These are phyloP conservation scores for Centropristis striata DNA, from an alignment of 2,113 vertebrate genomes.

Conservation along the genomic window DNA sequence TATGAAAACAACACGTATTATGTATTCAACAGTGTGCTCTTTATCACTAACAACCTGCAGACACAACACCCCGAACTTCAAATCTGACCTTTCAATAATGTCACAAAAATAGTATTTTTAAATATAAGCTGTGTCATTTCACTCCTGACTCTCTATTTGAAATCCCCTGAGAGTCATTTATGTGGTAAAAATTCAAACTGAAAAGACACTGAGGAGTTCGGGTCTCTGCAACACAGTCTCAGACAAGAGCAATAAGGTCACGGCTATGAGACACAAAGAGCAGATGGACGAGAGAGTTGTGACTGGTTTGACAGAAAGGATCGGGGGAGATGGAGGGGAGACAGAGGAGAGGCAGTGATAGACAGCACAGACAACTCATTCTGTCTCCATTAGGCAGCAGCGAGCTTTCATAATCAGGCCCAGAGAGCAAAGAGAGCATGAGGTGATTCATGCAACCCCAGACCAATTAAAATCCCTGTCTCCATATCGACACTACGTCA, in stretches of 20 bases:
- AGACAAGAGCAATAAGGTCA: conserved; percentile 53
- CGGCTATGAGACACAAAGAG: conserved; percentile 41
- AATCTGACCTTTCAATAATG: conserved; percentile 19
- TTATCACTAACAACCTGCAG: neutral
- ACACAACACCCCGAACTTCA: neutral
- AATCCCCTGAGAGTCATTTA: neutral
- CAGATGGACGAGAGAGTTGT: conserved; percentile 46
- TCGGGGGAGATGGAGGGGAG: conserved; percentile 23
- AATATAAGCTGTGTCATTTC: neutral
- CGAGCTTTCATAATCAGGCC: conserved; percentile 61
- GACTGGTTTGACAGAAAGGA: conserved; percentile 45
- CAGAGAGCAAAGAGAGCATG: conserved; percentile 59
- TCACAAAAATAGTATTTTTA: neutral
- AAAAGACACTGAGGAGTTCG: neutral
- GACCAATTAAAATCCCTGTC: conserved; percentile 63
- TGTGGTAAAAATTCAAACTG: neutral
- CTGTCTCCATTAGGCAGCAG: conserved; percentile 61
- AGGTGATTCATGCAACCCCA: conserved; percentile 53
- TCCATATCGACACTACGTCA: conserved; percentile 31
- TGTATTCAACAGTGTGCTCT: neutral
- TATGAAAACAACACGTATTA: neutral
- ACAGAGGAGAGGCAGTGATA: conserved; percentile 37
- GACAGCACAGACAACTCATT: conserved; percentile 63
- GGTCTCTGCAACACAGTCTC: neutral
- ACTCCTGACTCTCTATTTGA: neutral